Evolutionary conservation across 2,113 vertebrate genomes (phyloP), one percentile per base, ranked within the genome.

Genomic region (Phalacrocorax brasilianus): DNA sequence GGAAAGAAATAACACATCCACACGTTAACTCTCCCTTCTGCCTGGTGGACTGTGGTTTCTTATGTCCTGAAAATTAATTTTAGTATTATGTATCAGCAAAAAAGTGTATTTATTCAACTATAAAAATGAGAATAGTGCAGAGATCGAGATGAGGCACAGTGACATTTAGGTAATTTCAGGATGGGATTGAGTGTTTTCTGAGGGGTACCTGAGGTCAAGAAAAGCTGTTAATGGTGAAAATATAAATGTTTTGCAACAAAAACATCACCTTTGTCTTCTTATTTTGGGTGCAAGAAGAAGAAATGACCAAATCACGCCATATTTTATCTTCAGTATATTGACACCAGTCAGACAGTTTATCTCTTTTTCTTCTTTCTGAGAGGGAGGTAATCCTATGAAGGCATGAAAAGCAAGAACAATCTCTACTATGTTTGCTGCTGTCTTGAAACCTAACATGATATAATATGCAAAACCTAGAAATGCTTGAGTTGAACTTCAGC

Each of bases 231-330:
- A 84, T 23, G 63, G 9, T 32, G 40, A 82, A 88, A 89, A 72
- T 14, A 78, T 4, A 58, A 62, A 49, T 26, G 14, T 14, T 70
- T 73, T 77, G 5, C 11, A 40, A 21, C 4, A 47, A 56, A 45
- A 74, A 3, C 12, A 27, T 78, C 2, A 23, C 23, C 9, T 71
- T 89, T 88, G 26, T 68, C 30, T 66, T 74, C 18, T 59, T 75
- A 65, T 35, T 88, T 58, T 59, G 22, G 6, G 5, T 52, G 14
- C 5, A 47, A 85, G 79, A 85, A 58, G 23, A 85, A 56, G 49
- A 94, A 77, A 91, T 55, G 24, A 28, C 12, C 4, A 7, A 74
- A 74, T 35, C 7, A 58, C 3, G 21, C 4, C 0, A 0, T 17
- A 38, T 56, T 2, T 3, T 65, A 8, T 28, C 24, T 85, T 78